phyloP scores from a whole-genome alignment of 2,888 invertebrate genomes.

The Tinea trinotella region DNA sequence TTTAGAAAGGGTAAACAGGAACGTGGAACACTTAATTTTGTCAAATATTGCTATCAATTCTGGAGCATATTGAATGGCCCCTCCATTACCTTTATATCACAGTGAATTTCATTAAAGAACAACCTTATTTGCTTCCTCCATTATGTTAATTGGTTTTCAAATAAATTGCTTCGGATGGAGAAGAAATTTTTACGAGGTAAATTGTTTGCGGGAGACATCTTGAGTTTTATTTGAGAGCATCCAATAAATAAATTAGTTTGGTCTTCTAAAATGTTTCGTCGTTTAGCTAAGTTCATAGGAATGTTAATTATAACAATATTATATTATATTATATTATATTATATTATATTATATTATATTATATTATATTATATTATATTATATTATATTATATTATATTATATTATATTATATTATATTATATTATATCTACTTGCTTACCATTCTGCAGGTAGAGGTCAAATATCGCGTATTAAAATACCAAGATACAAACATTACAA shows the following conservation, averaged over 20 bases:
- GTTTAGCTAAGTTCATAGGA: neutral
- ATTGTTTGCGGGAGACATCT: slow-evolving; percentile 4
- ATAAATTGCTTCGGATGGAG: slow-evolving; percentile 8
- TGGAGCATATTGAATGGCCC: slow-evolving; percentile 2
- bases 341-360: too few relatives aligned
- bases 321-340: too few relatives aligned
- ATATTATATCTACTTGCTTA: too few relatives aligned
- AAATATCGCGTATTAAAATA: too few relatives aligned
- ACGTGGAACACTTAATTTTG: slow-evolving; percentile 1
- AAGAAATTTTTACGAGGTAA: slow-evolving; percentile 4
- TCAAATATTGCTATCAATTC: slow-evolving; percentile 10
- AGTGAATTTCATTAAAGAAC: slow-evolving; percentile 17
- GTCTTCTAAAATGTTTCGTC: neutral
- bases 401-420: too few relatives aligned
- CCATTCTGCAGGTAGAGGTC: too few relatives aligned
- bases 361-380: too few relatives aligned
- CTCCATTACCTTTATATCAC: slow-evolving; percentile 9
- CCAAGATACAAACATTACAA: too few relatives aligned
- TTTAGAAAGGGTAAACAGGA: slow-evolving; percentile 7
- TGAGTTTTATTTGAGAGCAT: slow-evolving; percentile 5
- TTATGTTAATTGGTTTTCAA: slow-evolving; percentile 18
- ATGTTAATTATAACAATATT: too few relatives aligned
- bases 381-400: too few relatives aligned
- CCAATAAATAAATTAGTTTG: slow-evolving; percentile 1
- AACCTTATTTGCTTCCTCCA: slow-evolving; percentile 17